Evolutionary conservation across 2,888 invertebrate species (phyloP).

Genomic region (Stenurella melanura): DNA sequence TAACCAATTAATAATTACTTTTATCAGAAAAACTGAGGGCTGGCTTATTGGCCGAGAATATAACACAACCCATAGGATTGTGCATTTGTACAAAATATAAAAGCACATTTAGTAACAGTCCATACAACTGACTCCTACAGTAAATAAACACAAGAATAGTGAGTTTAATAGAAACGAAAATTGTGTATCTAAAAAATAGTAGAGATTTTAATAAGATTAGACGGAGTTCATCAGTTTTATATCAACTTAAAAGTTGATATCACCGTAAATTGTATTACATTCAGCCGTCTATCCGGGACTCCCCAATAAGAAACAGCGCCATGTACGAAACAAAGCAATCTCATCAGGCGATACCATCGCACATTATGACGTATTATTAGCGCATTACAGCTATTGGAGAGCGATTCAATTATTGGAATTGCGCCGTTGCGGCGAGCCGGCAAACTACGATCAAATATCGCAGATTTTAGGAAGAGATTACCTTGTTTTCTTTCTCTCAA

Average conservation of each 20-base stretch:
- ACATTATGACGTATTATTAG: constrained; percentile 75
- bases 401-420: constrained; percentile 75
- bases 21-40: too few relatives aligned
- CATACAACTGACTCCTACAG: neutral
- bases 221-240: constrained; percentile 39
- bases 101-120: too few relatives aligned
- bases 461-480: constrained; percentile 62
- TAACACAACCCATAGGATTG: too few relatives aligned
- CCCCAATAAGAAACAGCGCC: constrained; percentile 42
- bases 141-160: neutral
- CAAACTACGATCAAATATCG: constrained; percentile 71
- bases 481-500: constrained; percentile 59
- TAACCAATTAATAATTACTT: too few relatives aligned
- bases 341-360: constrained; percentile 74
- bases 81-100: too few relatives aligned
- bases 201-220: constrained; percentile 36
- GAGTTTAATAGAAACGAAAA: constrained; percentile 3
- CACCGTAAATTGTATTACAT: constrained; percentile 70
- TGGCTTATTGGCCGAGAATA: too few relatives aligned
- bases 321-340: constrained; percentile 73
- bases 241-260: constrained; percentile 35
- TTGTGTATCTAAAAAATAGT: constrained; percentile 16
- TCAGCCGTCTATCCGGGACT: constrained; percentile 68
- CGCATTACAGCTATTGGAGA: constrained; percentile 75
- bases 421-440: constrained; percentile 72